Percentiles rank a stretch among this genome's conserved stretches.
Evolutionary conservation across 2,113 vertebrate species (phyloP).

Genomic region (Rhinolophus ferrumequinum): DNA sequence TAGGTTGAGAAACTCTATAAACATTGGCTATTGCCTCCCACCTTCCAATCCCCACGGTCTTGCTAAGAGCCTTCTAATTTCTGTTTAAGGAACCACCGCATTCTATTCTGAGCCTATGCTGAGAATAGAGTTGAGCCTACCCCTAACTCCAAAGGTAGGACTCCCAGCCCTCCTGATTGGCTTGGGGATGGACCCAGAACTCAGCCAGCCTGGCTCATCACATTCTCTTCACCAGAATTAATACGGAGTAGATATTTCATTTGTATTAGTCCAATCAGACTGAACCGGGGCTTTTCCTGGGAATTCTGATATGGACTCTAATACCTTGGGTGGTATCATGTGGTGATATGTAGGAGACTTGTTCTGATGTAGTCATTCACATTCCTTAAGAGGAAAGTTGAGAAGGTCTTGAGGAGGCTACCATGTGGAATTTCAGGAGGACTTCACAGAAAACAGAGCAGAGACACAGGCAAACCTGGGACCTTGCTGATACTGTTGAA

Average conservation of each 20-base stretch:
- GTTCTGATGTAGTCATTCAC: not conserved
- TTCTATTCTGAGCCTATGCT: not conserved
- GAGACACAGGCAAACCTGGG: not conserved
- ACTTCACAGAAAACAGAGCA: not conserved
- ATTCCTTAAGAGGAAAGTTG: not conserved
- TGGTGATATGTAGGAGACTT: not conserved
- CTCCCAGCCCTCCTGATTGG: not conserved
- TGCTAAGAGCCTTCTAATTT: not conserved
- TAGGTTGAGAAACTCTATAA: not conserved
- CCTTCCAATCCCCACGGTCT: not conserved
- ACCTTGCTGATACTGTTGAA: not conserved
- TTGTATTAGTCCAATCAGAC: not conserved
- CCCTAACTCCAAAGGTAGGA: not conserved
- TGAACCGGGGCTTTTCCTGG: not conserved
- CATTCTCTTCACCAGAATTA: not conserved
- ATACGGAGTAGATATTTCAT: not conserved
- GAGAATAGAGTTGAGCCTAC: not conserved
- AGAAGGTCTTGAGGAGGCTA: not conserved
- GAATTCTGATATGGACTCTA: not conserved
- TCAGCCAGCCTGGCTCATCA: not conserved
- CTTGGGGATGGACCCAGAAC: not conserved
- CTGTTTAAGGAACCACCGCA: not conserved
- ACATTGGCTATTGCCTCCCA: not conserved
- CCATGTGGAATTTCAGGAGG: not conserved
- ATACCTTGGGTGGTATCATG: not conserved